phyloP scores from a whole-genome alignment of 2,797 vertebrate genomes.

The Takifugu rubripes region DNA sequence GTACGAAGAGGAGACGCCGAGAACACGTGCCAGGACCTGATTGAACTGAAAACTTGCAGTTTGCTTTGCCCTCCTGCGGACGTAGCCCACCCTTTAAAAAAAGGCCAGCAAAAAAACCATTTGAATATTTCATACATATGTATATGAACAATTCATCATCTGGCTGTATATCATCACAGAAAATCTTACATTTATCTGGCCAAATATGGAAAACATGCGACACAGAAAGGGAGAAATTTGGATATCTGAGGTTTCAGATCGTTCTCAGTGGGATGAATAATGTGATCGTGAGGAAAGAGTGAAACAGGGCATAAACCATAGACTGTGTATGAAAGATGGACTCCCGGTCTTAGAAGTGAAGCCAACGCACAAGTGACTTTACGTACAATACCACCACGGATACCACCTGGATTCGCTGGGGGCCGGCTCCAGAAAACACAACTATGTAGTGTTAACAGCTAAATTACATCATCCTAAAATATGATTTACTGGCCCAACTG shows the following conservation, averaged over 20 bases:
- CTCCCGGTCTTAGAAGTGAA: no score
- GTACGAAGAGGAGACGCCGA: conserved; percentile 25
- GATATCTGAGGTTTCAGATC: conserved; percentile 10
- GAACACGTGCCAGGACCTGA: conserved; percentile 43
- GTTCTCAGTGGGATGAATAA: background rate
- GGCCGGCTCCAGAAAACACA: no score
- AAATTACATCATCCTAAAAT: no score
- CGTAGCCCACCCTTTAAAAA: conserved; percentile 38
- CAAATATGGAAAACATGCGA: conserved; percentile 3
- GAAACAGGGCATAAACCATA: no score
- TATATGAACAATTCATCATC: conserved; percentile 65
- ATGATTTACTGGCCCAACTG: no score
- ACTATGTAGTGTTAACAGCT: no score
- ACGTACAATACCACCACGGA: no score
- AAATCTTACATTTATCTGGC: conserved; percentile 38
- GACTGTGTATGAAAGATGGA: no score
- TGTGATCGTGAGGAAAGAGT: background rate
- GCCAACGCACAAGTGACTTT: no score
- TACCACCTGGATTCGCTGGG: no score
- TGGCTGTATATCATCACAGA: conserved; percentile 64
- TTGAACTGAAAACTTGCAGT: conserved; percentile 19
- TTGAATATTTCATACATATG: conserved; percentile 64
- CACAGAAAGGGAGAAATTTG: conserved; percentile 33
- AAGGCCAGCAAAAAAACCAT: conserved; percentile 28
- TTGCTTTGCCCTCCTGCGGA: conserved; percentile 27